Percentiles rank a stretch among this genome's conserved stretches.
phyloP scores from a whole-genome alignment of 2,113 vertebrate genomes.

The Cochlearius cochlearius region DNA sequence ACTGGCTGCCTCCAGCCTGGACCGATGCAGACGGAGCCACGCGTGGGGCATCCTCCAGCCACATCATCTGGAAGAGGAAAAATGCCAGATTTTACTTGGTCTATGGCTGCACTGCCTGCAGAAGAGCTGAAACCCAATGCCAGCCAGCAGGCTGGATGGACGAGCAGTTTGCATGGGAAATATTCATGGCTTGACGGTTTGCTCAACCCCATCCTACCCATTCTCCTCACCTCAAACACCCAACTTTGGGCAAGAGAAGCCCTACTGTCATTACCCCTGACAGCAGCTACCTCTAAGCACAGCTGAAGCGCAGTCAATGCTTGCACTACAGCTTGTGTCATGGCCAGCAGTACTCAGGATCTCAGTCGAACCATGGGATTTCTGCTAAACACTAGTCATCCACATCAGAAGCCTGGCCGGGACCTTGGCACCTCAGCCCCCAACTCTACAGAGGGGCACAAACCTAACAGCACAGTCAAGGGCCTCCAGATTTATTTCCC shows the following conservation, averaged over 20 bases:
- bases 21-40: rapidly evolving
- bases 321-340: background rate
- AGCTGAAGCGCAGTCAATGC: background rate
- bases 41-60: background rate
- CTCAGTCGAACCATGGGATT: background rate
- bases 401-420: background rate
- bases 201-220: background rate
- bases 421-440: background rate
- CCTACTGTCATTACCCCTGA: too few species aligned
- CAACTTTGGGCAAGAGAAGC: background rate
- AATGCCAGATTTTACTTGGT: background rate
- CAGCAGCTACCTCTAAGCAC: background rate
- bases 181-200: background rate
- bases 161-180: background rate
- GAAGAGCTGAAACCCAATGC: background rate
- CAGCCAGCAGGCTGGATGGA: background rate
- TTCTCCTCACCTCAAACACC: background rate
- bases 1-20: background rate
- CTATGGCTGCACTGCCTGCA: background rate
- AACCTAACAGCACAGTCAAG: background rate
- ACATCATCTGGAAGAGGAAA: background rate
- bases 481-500: background rate
- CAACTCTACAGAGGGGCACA: background rate
- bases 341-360: background rate
- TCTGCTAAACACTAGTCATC: background rate